Percentiles rank a stretch among this genome's conserved stretches.
phyloP scores from a whole-genome alignment of 92 coral and sea anemone genomes.

The Diadumene lineata region DNA sequence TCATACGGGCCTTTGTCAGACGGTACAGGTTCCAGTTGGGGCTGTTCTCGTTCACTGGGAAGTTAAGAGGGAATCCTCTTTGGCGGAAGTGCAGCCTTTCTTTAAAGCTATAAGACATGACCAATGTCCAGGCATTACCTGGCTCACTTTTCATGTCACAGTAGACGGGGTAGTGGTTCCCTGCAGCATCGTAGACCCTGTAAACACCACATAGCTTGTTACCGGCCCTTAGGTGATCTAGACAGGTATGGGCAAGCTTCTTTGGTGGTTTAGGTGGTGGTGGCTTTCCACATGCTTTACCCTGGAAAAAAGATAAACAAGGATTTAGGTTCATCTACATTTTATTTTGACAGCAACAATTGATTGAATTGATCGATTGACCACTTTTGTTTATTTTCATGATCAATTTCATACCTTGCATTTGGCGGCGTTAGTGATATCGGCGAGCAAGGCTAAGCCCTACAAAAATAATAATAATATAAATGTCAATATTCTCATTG shows the following conservation, averaged over 20 bases:
- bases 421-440: too few species aligned
- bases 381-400: too few species aligned
- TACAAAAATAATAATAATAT: too few species aligned
- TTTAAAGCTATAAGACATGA: slow-evolving; percentile 34
- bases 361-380: neutral
- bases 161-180: slow-evolving; percentile 46
- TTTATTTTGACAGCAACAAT: neutral
- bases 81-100: neutral
- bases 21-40: slow-evolving; percentile 71
- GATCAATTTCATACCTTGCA: too few species aligned
- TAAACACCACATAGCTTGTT: slow-evolving; percentile 33
- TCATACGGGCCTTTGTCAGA: slow-evolving; percentile 42
- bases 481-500: too few species aligned
- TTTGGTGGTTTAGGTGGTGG: neutral
- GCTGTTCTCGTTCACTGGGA: slow-evolving; percentile 49
- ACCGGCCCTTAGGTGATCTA: slow-evolving; percentile 36
- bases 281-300: neutral
- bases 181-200: slow-evolving; percentile 32
- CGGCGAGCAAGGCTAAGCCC: too few species aligned
- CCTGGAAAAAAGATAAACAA: neutral
- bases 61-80: neutral
- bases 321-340: too few species aligned
- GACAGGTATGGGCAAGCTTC: slow-evolving; percentile 34
- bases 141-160: slow-evolving; percentile 64
- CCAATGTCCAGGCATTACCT: slow-evolving; percentile 71